Evolutionary conservation across 2,888 invertebrate genomes (phyloP).

Genomic region (Uropetala carovei): DNA sequence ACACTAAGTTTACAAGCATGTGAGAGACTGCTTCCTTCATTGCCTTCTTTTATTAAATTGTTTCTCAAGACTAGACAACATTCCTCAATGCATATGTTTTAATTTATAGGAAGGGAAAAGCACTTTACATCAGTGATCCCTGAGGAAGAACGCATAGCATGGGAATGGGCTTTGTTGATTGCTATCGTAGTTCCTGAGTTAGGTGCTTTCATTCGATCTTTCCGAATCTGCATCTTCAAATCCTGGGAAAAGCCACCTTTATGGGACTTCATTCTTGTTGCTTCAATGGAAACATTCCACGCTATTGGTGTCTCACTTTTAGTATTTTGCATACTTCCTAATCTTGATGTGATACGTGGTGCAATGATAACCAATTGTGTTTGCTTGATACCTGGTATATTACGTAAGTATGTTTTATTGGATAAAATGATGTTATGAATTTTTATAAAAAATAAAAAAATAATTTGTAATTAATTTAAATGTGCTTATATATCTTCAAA

Average conservation of each 20-base stretch:
- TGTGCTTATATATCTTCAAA: too few relatives aligned
- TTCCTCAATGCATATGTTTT: background rate
- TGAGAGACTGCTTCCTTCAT: too few relatives aligned
- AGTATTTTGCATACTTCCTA: constrained; percentile 92
- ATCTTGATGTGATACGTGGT: constrained; percentile 94
- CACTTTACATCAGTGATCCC: constrained; percentile 89
- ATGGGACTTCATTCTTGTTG: constrained; percentile 82
- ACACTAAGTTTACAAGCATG: too few relatives aligned
- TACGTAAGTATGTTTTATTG: constrained; percentile 75
- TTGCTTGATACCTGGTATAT: constrained; percentile 90
- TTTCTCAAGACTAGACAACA: too few relatives aligned
- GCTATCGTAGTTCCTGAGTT: constrained; percentile 93
- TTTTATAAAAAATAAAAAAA: too few relatives aligned
- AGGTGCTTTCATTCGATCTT: constrained; percentile 89
- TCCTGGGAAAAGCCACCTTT: constrained; percentile 86
- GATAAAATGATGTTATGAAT: too few relatives aligned
- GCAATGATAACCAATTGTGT: constrained; percentile 97
- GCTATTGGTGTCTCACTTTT: constrained; percentile 91
- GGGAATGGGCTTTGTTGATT: constrained; percentile 94
- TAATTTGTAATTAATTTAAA: too few relatives aligned
- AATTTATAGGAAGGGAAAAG: constrained; percentile 87
- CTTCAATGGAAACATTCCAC: constrained; percentile 92
- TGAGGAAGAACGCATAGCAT: constrained; percentile 90
- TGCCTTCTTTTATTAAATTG: too few relatives aligned
- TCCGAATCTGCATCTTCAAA: constrained; percentile 94